Evolutionary conservation across 2,888 invertebrate genomes (phyloP), one percentile per base, ranked within the genome.

Genomic region (Nymphalis polychloros): DNA sequence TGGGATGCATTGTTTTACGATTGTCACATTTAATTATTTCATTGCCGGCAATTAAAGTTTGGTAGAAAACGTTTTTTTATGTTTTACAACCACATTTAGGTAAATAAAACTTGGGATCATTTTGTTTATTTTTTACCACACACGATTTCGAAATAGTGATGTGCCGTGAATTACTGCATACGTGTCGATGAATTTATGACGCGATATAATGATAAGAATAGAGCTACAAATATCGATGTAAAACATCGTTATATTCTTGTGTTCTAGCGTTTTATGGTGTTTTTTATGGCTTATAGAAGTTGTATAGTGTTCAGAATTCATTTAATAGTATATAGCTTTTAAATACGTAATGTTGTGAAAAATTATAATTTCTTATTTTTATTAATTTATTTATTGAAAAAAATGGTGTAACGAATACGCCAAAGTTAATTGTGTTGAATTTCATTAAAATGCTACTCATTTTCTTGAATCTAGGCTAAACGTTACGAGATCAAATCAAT

Each of bases 21-120:
- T 86, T 91, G 91, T 90, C 91, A 87, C 89, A 87, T 92, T 92
- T 92, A 92, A 92, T 92, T 92, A 92, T 87, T 92, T 90, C 88
- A 92, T 90, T 90, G 91, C 86, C 78, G 81, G 91, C 90, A 90
- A 92, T 92, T 90, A 92, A 91, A 90, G 84, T 91, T 90, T 88
- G 84, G 89, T 86, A 83, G 87, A 89, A 88, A 89, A 84, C 83
- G 84, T 87, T 89, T 91, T 31, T 89, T 88, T 86, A 83, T 82
- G 81, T 87, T 90, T 90, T 88, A 91, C 87, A 82, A 85, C 86
- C 86, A 83, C 85, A 86, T 92, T 90, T 90, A 86, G 86, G 88
- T 88, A 89, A 91, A 92, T 92, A 92, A 92, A 92, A 88, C 85
- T 80, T 84, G 77, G 77, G 79, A 83, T 84, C 83, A 81, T 82